phyloP scores from a whole-genome alignment of 1,140 invertebrate species.

The Lethocerus indicus region DNA sequence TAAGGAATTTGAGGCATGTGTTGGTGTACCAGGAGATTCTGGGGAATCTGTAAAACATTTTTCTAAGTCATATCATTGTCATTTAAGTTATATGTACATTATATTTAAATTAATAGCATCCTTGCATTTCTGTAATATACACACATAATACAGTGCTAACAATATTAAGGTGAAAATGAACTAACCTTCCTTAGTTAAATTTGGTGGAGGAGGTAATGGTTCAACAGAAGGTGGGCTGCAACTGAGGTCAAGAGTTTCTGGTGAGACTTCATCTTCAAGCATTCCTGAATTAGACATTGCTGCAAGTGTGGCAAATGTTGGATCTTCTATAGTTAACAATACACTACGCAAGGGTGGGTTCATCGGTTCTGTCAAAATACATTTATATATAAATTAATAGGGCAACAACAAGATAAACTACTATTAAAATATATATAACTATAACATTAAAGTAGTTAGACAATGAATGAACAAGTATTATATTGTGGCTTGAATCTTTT shows the following conservation, averaged over 20 bases:
- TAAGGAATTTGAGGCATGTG: conserved; percentile 55
- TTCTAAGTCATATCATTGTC: background rate
- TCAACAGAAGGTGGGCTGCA: conserved; percentile 47
- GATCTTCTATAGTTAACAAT: conserved; percentile 44
- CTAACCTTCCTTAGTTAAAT: background rate
- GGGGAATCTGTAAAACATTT: conserved; percentile 19
- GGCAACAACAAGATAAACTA: background rate
- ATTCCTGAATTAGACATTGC: conserved; percentile 45
- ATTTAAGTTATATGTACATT: background rate
- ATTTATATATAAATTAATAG: background rate
- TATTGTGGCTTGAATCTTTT: background rate
- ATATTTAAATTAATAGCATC: too few relatives aligned
- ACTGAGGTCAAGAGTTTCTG: conserved; percentile 42
- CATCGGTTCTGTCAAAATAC: background rate
- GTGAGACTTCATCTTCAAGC: conserved; percentile 45
- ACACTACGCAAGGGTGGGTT: conserved; percentile 21
- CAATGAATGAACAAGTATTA: background rate
- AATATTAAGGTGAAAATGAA: too few relatives aligned
- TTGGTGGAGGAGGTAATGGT: conserved; percentile 23
- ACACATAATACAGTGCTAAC: too few relatives aligned
- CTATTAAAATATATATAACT: background rate
- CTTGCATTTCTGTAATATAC: too few relatives aligned
- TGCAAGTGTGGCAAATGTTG: conserved; percentile 55
- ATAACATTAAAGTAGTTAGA: background rate
- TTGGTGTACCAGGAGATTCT: conserved; percentile 52